Evolutionary conservation across 2,113 vertebrate species (phyloP).

Genomic region (Pomatorhinus ruficollis): DNA sequence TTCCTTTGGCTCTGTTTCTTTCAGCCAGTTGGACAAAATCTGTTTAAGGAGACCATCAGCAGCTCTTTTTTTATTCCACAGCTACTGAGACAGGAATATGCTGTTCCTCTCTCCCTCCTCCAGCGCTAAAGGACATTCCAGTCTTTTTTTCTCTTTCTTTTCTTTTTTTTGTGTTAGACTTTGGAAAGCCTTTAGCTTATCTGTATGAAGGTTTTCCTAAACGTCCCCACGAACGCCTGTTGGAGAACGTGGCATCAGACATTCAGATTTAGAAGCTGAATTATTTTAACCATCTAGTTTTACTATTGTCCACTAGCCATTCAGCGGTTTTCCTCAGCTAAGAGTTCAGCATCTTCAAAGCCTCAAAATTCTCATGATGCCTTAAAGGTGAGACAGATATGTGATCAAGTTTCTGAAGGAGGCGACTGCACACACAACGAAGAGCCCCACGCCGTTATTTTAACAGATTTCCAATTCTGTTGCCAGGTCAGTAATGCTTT

Average conservation of each 20-base stretch:
- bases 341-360: neutral
- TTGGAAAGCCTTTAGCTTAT: neutral
- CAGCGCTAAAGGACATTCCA: neutral
- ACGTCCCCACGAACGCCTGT: rapidly evolving
- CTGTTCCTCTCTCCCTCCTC: neutral
- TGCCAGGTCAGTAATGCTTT: slow-evolving; percentile 34
- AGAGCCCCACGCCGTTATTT: neutral
- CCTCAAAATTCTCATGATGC: neutral
- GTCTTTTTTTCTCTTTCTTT: neutral
- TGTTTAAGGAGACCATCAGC: neutral
- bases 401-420: neutral
- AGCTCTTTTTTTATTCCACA: neutral
- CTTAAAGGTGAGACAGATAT: neutral
- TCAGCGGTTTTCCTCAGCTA: neutral
- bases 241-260: neutral
- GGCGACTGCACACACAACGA: neutral
- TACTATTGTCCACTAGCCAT: neutral
- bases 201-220: neutral
- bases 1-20: neutral
- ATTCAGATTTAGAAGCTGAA: neutral
- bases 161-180: neutral
- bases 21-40: neutral
- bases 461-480: slow-evolving; percentile 20
- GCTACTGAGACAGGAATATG: neutral
- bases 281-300: neutral